Evolutionary conservation across 2,888 invertebrate species (phyloP).

Genomic region (Dinocampus coccinellae): DNA sequence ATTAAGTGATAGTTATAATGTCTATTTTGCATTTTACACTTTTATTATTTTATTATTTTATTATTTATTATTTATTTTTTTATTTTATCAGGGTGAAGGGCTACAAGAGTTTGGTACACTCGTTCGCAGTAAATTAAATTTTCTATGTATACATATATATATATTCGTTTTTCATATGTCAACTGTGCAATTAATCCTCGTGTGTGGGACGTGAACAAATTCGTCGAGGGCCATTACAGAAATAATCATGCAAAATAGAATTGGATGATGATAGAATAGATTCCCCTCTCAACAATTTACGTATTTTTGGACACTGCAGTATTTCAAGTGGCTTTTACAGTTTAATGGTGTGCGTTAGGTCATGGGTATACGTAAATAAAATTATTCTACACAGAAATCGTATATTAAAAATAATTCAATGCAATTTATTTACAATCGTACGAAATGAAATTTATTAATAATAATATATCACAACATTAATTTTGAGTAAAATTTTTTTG

Average conservation of each 20-base stretch:
- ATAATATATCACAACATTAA: too few relatives aligned
- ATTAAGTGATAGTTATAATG: not conserved
- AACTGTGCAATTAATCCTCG: constrained; percentile 12
- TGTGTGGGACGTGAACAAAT: constrained; percentile 20
- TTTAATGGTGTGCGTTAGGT: not conserved
- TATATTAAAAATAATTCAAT: too few relatives aligned
- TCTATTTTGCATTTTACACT: constrained; percentile 9
- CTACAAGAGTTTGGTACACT: constrained; percentile 9
- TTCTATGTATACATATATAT: not conserved
- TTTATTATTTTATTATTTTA: too few relatives aligned
- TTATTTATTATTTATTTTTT: not conserved
- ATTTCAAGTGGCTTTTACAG: not conserved
- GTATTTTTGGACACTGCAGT: not conserved
- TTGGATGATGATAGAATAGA: constrained; percentile 6
- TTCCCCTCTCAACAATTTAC: not conserved
- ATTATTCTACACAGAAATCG: too few relatives aligned
- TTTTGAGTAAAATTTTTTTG: too few relatives aligned
- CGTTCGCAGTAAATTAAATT: constrained; percentile 14
- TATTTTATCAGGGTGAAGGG: not conserved
- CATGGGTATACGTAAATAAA: not conserved
- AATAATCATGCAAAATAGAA: constrained; percentile 11
- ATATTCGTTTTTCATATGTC: not conserved
- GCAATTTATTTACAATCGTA: not conserved
- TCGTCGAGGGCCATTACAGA: constrained; percentile 13
- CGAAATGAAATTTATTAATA: not conserved